Evolutionary conservation across 2,113 vertebrate genomes (phyloP), one percentile per base, ranked within the genome.

Genomic region (Hippocampus mohnikei): DNA sequence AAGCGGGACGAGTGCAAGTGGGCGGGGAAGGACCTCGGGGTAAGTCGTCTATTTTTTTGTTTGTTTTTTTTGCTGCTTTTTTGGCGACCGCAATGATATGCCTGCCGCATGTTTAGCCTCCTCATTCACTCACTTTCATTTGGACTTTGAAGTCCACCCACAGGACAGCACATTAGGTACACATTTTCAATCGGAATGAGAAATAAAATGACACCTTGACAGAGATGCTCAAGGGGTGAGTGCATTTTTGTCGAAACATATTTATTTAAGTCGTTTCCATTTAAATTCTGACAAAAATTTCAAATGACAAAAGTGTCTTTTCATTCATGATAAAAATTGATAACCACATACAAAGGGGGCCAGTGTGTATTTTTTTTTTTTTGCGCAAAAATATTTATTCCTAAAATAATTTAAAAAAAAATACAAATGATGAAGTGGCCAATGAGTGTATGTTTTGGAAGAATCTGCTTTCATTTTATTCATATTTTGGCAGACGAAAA

Each of bases 1-100:
- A 95, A 96, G 85, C 93, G 94, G 78, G 96, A 99, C 70, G 97
- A 98, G 82, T 98, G 96, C 91, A 98, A 98, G 86, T 98, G 97
- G 96, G 97, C 96, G 81, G 96, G 97, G 75, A 99, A 99, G 92
- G 96, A 98, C 90, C 92, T 96, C 44, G 84, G 90, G 90, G 96
- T 98, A 92, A 95, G 95, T 92, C 70, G 23, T 44, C 64, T 23
- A 12, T 75, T 67, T 10, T 3, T n/a, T 11, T 55, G 2, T 53
- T 53, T 8, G 5, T 10, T 9, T 21, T 52, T 52, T 20, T 25
- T 27, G 13, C 27, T n/a, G 52, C 21, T 64, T 4, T 13, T 23
- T 6, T n/a, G 11, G 8, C 21, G 10, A 21, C 37, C 40, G 18
- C 40, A 42, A 61, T 21, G 29, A 66, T 46, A 37, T 9, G 61